Evolutionary conservation across 1,140 invertebrate species (phyloP).

Genomic region (Musca domestica): DNA sequence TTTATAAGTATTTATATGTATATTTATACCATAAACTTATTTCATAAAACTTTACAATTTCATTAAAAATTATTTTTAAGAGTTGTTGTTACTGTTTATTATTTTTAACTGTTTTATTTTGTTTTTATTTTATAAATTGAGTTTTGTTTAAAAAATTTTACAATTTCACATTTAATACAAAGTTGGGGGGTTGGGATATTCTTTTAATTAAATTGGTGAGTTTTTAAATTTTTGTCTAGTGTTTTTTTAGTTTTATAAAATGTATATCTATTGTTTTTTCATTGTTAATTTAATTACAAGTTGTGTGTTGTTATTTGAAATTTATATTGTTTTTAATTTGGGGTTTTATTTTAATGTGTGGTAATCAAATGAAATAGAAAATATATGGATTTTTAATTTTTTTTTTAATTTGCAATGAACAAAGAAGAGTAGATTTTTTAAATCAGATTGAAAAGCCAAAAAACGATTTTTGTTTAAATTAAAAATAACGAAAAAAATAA

Average conservation of each 20-base stretch:
- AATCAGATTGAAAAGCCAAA: neutral
- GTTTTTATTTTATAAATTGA: too few species aligned
- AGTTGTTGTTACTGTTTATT: neutral
- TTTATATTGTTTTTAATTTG: too few species aligned
- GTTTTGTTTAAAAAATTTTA: slow-evolving; percentile 10
- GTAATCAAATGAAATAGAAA: too few species aligned
- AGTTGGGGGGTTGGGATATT: neutral
- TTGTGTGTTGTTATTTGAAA: too few species aligned
- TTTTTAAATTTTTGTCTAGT: neutral
- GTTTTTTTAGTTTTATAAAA: slow-evolving; percentile 3
- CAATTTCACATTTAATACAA: slow-evolving; percentile 23
- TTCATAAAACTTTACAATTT: neutral
- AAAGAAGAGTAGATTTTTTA: too few species aligned
- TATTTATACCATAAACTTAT: too few species aligned
- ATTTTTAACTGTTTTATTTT: too few species aligned
- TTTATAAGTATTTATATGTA: too few species aligned
- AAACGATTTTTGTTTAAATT: neutral
- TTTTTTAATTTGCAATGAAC: too few species aligned
- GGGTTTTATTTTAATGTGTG: too few species aligned
- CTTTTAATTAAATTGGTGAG: neutral
- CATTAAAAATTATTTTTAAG: neutral
- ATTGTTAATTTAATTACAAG: slow-evolving; percentile 3
- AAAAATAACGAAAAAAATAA: neutral
- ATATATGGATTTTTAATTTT: too few species aligned
- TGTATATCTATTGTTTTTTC: neutral